A percentile compares a stretch with the other conserved stretches of the same genome.
These are phyloP conservation scores for Atopsyche davidsoni DNA, from an alignment of 1,140 invertebrate genomes.

Conservation along the genomic window DNA sequence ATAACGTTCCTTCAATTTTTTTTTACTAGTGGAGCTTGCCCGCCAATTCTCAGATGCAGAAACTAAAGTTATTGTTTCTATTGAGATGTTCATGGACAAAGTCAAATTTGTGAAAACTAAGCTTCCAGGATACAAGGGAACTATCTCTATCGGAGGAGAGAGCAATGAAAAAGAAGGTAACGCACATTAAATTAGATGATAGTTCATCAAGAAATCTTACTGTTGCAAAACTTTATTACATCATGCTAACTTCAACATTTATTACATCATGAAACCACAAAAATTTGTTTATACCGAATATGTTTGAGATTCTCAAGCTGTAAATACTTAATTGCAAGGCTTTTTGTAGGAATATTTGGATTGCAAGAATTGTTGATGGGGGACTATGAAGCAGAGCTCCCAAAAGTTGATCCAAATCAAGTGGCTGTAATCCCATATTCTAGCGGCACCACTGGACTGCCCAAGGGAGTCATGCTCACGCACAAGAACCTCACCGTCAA, in stretches of 20 bases:
- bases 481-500: slow-evolving; percentile 85
- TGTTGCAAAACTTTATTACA: no score
- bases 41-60: slow-evolving; percentile 63
- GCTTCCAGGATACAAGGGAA: slow-evolving; percentile 61
- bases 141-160: slow-evolving; percentile 64
- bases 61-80: slow-evolving; percentile 60
- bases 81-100: slow-evolving; percentile 57
- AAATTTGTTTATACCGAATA: no score
- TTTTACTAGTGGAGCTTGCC: slow-evolving; percentile 64
- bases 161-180: slow-evolving; percentile 46
- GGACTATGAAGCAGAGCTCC: slow-evolving; percentile 47
- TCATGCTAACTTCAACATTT: no score
- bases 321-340: no score
- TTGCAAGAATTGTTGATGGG: slow-evolving; percentile 49
- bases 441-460: slow-evolving; percentile 93
- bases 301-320: no score
- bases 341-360: slow-evolving; percentile 42
- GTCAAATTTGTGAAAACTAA: slow-evolving; percentile 49
- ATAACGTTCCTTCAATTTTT: no score
- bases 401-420: slow-evolving; percentile 38
- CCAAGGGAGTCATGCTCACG: slow-evolving; percentile 95
- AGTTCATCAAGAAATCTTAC: no score
- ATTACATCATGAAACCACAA: no score
- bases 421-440: slow-evolving; percentile 65
- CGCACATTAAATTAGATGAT: no score